phyloP scores from a whole-genome alignment of 2,113 vertebrate species.

The Nesogale talazaci region DNA sequence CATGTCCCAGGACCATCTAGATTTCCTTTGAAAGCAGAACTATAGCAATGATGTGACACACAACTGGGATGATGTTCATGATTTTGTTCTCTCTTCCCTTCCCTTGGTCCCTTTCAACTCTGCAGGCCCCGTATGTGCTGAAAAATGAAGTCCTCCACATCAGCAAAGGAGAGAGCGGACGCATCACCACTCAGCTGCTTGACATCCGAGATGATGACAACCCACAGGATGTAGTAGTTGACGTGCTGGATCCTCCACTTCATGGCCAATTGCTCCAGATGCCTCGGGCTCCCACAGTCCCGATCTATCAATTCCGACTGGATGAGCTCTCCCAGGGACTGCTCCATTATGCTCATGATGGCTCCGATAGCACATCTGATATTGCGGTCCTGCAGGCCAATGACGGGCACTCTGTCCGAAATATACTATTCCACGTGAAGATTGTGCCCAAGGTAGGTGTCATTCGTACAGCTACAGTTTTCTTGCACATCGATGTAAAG shows the following conservation, averaged over 20 bases:
- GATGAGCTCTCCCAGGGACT: slow-evolving; percentile 87
- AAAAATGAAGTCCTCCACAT: slow-evolving; percentile 88
- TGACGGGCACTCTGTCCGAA: slow-evolving; percentile 93
- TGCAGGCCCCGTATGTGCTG: slow-evolving; percentile 90
- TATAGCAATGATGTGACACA: neutral
- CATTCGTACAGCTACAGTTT: neutral
- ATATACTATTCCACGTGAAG: slow-evolving; percentile 89
- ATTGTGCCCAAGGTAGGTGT: slow-evolving; percentile 88
- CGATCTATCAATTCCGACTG: slow-evolving; percentile 85
- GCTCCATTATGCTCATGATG: slow-evolving; percentile 92
- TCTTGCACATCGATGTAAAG: neutral
- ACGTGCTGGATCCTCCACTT: slow-evolving; percentile 89
- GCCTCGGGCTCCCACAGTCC: slow-evolving; percentile 72
- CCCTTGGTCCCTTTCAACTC: neutral
- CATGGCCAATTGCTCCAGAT: slow-evolving; percentile 88
- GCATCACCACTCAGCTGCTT: slow-evolving; percentile 88
- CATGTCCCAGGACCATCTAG: neutral
- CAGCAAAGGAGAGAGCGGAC: slow-evolving; percentile 80
- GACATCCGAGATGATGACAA: slow-evolving; percentile 94
- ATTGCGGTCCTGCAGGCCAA: slow-evolving; percentile 89
- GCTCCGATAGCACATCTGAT: slow-evolving; percentile 87
- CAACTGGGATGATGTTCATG: neutral
- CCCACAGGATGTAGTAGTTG: slow-evolving; percentile 89
- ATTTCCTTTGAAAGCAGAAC: neutral
- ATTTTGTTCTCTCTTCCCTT: neutral